Percentiles rank a stretch among this genome's conserved stretches.
Conservation (phyloP, 2,113 vertebrate species). For the Ramphastos sulfuratus region DNA sequence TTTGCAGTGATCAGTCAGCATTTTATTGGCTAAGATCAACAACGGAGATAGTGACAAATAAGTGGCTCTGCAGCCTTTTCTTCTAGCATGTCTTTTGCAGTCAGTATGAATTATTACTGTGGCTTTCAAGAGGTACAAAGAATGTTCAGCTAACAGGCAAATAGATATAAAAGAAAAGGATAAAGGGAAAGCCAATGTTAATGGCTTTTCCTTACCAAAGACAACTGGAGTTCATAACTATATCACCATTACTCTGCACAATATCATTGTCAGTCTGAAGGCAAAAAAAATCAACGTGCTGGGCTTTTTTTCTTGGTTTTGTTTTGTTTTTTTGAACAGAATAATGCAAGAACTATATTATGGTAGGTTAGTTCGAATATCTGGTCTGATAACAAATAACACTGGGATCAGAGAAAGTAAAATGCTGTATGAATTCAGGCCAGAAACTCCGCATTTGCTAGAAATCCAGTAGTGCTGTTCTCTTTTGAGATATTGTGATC, state of each 20-base stretch:
- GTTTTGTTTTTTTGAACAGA: constrained; percentile 6
- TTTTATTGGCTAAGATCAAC: constrained; percentile 65
- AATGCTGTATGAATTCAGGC: neutral
- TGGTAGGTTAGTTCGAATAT: constrained; percentile 46
- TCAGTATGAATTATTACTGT: constrained; percentile 51
- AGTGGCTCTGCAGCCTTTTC: constrained; percentile 61
- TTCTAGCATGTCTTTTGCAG: constrained; percentile 56
- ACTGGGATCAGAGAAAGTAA: constrained; percentile 13
- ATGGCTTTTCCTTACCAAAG: constrained; percentile 58
- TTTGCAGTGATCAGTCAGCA: constrained; percentile 55
- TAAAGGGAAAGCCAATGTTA: constrained; percentile 58
- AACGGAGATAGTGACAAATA: constrained; percentile 63
- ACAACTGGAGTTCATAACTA: constrained; percentile 68
- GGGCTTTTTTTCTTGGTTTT: neutral
- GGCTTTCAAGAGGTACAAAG: constrained; percentile 51
- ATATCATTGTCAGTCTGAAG: constrained; percentile 48
- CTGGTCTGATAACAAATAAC: constrained; percentile 38
- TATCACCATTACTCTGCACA: constrained; percentile 48
- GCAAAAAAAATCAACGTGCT: constrained; percentile 26
- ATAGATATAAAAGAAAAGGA: constrained; percentile 49
- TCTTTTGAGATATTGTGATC: neutral
- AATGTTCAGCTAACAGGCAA: constrained; percentile 66
- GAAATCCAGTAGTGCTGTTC: neutral
- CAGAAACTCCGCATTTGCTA: constrained; percentile 28
- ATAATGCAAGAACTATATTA: constrained; percentile 53